These are phyloP conservation scores for Serripes groenlandicus DNA, from an alignment of 2,888 invertebrate species.

Conservation along the genomic window DNA sequence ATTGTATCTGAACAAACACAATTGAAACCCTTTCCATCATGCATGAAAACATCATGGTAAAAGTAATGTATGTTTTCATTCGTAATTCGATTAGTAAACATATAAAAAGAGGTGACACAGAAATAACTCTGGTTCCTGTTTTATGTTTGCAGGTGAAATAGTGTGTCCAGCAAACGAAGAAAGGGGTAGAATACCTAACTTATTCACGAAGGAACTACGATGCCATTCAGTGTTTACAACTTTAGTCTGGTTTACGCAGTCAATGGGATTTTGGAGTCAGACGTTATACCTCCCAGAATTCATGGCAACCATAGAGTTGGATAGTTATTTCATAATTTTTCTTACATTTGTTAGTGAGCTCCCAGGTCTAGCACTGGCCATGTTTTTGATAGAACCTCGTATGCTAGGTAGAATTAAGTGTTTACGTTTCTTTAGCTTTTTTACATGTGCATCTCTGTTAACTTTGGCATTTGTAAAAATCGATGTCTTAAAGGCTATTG, in stretches of 20 bases:
- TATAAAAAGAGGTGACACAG: no score
- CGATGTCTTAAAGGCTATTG: constrained; percentile 74
- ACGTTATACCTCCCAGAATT: constrained; percentile 81
- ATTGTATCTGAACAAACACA: no score
- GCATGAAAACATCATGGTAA: no score
- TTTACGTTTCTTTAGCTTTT: constrained; percentile 76
- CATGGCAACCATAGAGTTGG: constrained; percentile 74
- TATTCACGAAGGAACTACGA: constrained; percentile 70
- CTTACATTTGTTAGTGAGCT: constrained; percentile 80
- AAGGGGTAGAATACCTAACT: constrained; percentile 72
- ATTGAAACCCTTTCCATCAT: no score
- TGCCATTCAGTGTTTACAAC: constrained; percentile 70
- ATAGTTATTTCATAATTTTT: constrained; percentile 80
- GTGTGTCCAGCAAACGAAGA: constrained; percentile 67
- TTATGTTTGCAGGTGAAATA: constrained; percentile 77
- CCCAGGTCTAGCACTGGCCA: constrained; percentile 79
- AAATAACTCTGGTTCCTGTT: no score
- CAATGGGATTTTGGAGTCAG: constrained; percentile 81
- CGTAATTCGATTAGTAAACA: no score
- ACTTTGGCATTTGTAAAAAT: constrained; percentile 76
- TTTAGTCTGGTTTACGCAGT: constrained; percentile 79
- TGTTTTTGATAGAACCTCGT: constrained; percentile 78
- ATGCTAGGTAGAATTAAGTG: constrained; percentile 80
- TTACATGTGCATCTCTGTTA: constrained; percentile 71
- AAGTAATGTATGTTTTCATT: no score